Evolutionary conservation across 2,797 vertebrate genomes (phyloP).

Genomic region (Pagetopsis macropterus): DNA sequence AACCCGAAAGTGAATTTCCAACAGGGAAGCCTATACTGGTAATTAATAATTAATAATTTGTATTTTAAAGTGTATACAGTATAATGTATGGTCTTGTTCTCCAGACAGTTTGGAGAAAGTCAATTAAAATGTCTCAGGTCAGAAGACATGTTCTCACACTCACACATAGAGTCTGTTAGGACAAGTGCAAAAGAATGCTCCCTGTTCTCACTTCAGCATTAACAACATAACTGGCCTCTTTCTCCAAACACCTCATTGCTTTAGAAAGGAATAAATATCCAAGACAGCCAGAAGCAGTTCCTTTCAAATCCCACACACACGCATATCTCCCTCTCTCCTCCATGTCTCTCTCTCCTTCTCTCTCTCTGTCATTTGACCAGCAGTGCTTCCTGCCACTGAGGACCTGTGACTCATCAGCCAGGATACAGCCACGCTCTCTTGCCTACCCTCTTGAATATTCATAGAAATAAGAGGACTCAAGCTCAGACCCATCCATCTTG

Average conservation of each 20-base stretch:
- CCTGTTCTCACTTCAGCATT: constrained; percentile 63
- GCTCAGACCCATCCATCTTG: constrained; percentile 70
- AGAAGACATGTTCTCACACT: constrained; percentile 42
- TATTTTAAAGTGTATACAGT: constrained; percentile 44
- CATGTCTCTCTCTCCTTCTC: constrained; percentile 52
- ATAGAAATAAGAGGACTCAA: constrained; percentile 75
- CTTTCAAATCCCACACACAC: constrained; percentile 82
- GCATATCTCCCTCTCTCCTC: constrained; percentile 45
- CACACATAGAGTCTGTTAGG: constrained; percentile 35
- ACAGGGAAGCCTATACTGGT: constrained; percentile 48
- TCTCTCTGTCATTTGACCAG: constrained; percentile 83
- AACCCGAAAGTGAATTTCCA: constrained; percentile 60
- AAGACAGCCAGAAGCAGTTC: constrained; percentile 82
- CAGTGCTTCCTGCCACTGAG: constrained; percentile 84
- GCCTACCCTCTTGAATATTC: constrained; percentile 83
- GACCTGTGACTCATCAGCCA: constrained; percentile 85
- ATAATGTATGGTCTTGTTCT: constrained; percentile 37
- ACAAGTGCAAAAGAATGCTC: constrained; percentile 63
- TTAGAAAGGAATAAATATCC: constrained; percentile 84
- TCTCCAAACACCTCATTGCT: constrained; percentile 81
- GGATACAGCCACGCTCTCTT: constrained; percentile 77
- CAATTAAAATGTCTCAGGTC: constrained; percentile 45
- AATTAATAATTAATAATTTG: constrained; percentile 69
- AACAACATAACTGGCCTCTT: constrained; percentile 75
- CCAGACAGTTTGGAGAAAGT: constrained; percentile 33